Percentiles rank a stretch among this genome's conserved stretches.
Conservation (phyloP, 1,140 invertebrate genomes). For the Zaprionus kolodkinae region DNA sequence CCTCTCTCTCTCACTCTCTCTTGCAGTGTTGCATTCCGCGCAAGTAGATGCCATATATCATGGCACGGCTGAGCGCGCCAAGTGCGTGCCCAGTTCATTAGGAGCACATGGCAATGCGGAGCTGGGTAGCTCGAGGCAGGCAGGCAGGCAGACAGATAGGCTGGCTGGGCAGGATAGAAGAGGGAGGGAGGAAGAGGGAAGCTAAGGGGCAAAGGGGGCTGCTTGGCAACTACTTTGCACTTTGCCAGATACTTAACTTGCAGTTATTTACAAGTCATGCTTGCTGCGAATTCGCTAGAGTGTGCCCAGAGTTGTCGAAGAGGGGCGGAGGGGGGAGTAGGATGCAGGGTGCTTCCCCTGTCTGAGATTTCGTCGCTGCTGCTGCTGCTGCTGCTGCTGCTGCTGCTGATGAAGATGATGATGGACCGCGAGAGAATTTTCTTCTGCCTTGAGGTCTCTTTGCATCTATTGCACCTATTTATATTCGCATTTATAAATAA, state of each 20-base stretch:
- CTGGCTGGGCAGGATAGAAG: neutral
- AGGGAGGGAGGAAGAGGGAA: neutral
- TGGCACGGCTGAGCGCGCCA: conserved; percentile 77
- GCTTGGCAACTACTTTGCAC: conserved; percentile 82
- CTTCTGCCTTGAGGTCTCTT: conserved; percentile 1
- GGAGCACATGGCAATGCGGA: conserved; percentile 36
- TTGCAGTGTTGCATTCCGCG: conserved; percentile 1
- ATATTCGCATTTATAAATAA: conserved; percentile 82
- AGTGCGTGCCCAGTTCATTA: conserved; percentile 82
- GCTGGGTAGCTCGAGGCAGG: neutral
- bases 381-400: conserved; percentile 35
- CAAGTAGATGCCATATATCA: conserved; percentile 72
- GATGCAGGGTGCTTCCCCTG: neutral
- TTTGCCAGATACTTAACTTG: conserved; percentile 84
- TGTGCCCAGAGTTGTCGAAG: conserved; percentile 42
- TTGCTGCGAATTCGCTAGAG: conserved; percentile 82
- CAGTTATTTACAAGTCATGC: conserved; percentile 84
- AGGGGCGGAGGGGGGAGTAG: neutral
- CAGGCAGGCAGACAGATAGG: neutral
- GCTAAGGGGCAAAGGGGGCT: conserved; percentile 39
- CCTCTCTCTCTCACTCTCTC: neutral
- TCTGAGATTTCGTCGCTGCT: conserved; percentile 35
- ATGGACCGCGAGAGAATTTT: conserved; percentile 43
- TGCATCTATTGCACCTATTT: conserved; percentile 74
- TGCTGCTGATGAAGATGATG: conserved; percentile 50